phyloP scores from a whole-genome alignment of 1,140 invertebrate genomes.

The Hylaeus volcanicus region DNA sequence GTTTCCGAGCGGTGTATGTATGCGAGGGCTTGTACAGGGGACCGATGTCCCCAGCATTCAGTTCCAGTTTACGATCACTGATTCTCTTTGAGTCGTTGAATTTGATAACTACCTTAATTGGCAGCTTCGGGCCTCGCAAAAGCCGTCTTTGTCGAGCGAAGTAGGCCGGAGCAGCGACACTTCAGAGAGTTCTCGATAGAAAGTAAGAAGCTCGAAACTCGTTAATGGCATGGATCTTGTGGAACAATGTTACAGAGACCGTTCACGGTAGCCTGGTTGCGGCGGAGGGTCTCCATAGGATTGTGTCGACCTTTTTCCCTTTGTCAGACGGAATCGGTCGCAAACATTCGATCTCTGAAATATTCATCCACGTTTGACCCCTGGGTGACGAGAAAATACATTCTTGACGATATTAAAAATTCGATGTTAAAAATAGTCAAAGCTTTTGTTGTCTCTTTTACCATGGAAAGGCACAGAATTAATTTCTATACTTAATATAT shows the following conservation, averaged over 20 bases:
- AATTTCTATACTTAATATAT: no score
- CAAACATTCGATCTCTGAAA: neutral
- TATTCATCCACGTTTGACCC: neutral
- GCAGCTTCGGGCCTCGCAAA: slow-evolving; percentile 44
- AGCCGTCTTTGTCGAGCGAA: slow-evolving; percentile 58
- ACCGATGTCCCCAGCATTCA: slow-evolving; percentile 10
- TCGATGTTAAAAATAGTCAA: no score
- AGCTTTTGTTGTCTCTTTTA: no score
- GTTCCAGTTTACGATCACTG: slow-evolving; percentile 14
- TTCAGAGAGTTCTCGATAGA: slow-evolving; percentile 53
- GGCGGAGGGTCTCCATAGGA: neutral
- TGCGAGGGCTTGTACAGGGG: neutral
- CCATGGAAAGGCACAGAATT: no score
- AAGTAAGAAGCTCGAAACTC: slow-evolving; percentile 63
- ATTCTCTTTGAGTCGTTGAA: slow-evolving; percentile 58
- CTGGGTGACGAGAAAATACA: no score
- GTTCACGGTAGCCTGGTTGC: slow-evolving; percentile 35
- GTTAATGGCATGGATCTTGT: slow-evolving; percentile 61
- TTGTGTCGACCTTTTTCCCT: slow-evolving; percentile 16
- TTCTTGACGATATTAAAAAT: no score
- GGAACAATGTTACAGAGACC: slow-evolving; percentile 56
- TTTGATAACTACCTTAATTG: slow-evolving; percentile 64
- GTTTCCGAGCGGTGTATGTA: neutral
- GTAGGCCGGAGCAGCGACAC: slow-evolving; percentile 39
- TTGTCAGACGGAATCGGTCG: neutral